Conservation (phyloP, 2,888 invertebrate species). For the Rhamphomyia laevipes region DNA sequence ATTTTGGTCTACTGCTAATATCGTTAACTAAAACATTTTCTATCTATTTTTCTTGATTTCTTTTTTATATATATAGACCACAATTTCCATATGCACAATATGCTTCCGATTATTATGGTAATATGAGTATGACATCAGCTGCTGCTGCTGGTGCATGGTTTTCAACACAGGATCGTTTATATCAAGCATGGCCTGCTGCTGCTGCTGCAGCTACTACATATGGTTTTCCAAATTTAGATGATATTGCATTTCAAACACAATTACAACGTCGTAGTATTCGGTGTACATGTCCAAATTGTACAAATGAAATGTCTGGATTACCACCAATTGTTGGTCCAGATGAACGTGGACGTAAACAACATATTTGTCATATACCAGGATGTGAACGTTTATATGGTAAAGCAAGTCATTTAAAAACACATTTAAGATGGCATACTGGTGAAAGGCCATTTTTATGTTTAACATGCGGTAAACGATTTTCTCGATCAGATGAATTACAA, state of each 20-base stretch:
- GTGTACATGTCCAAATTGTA: conserved; percentile 71
- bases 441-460: conserved; percentile 83
- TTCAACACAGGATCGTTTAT: conserved; percentile 32
- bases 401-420: conserved; percentile 87
- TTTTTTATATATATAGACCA: conserved; percentile 21
- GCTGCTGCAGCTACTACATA: conserved; percentile 24
- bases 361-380: conserved; percentile 77
- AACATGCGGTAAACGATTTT: conserved; percentile 83
- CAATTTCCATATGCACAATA: conserved; percentile 37
- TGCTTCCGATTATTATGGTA: conserved; percentile 34
- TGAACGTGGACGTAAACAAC: conserved; percentile 64
- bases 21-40: background rate
- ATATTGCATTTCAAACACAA: conserved; percentile 38
- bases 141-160: conserved; percentile 30
- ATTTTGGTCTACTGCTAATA: background rate
- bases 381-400: conserved; percentile 86
- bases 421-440: conserved; percentile 86
- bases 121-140: conserved; percentile 30
- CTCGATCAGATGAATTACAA: conserved; percentile 83
- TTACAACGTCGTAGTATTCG: conserved; percentile 60
- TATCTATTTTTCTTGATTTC: background rate
- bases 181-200: conserved; percentile 31
- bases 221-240: conserved; percentile 30
- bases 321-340: conserved; percentile 62
- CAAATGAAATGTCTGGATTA: conserved; percentile 64